Base-by-base conservation (phyloP, 2,113 vertebrate genomes). In the Takifugu flavidus region DNA sequence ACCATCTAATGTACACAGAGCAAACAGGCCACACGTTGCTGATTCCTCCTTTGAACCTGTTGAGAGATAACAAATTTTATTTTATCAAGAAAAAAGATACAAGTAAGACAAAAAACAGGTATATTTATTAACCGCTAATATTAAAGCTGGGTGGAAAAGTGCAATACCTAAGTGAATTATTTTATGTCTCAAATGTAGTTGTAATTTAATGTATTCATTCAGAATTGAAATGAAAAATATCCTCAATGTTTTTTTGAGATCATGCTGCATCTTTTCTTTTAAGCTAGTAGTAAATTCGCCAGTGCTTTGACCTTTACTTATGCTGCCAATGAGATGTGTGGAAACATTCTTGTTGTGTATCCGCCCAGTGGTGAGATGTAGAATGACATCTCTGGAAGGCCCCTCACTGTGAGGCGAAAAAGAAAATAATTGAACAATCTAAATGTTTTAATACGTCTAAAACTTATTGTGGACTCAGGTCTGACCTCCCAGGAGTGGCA, bases 321-420 rank as follows among this genome's bases (percentile, higher is more conserved):
- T 98, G 90, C 91, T 98, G 56, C 96, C 97, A 25, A 98, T 94
- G 0, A 99, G 90, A 62, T 98, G 97, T 56, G 97, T 99, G 60
- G 97, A 99, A 54, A 99, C 95, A 0, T 98, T 98, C 83, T 99
- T 98, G 86, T 99, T 98, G 89, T 99, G 97, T 77, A 97, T 99
- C 58, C 97, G 92, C 57, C 96, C 96, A 0, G 93, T 95, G 0
- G 96, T 98, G 54, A 97, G 92, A 72, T 95, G 96, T 11, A 95
- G 91, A 77, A 94, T 78, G 1, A 98, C 88, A 2, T 98, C 96
- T 72, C 93, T 89, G 43, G 92, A 59, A 1, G 94, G 77, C 2
- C 78, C 80, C 47, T 96, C 94, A 2, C 96, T 96, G 78, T 12
- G 4, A 53, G 11, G 5, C 6, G 63, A 4, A 70, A 4, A 67